Evolutionary conservation across 1,140 invertebrate genomes (phyloP).

Genomic region (Alviniconcha marisindica): DNA sequence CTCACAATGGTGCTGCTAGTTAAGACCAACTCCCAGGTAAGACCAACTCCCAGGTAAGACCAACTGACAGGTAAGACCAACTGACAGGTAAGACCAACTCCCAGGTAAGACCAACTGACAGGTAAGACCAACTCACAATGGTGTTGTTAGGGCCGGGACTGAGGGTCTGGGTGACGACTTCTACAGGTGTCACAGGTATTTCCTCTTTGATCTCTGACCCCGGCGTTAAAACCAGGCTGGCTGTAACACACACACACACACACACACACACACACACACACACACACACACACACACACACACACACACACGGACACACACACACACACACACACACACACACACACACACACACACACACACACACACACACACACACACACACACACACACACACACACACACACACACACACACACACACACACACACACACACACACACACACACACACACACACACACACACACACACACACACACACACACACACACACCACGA

Average conservation of each 20-base stretch:
- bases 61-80: too few relatives aligned
- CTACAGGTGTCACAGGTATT: neutral
- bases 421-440: conserved; percentile 20
- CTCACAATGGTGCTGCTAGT: too few relatives aligned
- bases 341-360: conserved; percentile 18
- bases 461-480: conserved; percentile 14
- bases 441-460: conserved; percentile 20
- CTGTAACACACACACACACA: conserved; percentile 17
- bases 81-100: too few relatives aligned
- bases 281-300: conserved; percentile 10
- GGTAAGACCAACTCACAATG: neutral
- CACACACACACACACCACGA: neutral
- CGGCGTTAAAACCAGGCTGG: neutral
- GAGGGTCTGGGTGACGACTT: neutral
- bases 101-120: too few relatives aligned
- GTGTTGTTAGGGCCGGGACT: neutral
- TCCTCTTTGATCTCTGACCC: neutral
- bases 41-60: too few relatives aligned
- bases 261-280: conserved; percentile 14
- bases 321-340: conserved; percentile 9
- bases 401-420: neutral
- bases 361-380: neutral
- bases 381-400: conserved; percentile 1
- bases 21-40: too few relatives aligned
- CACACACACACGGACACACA: neutral